These are phyloP conservation scores for Elephantulus edwardii DNA, from an alignment of 2,113 vertebrate species.

Conservation along the genomic window DNA sequence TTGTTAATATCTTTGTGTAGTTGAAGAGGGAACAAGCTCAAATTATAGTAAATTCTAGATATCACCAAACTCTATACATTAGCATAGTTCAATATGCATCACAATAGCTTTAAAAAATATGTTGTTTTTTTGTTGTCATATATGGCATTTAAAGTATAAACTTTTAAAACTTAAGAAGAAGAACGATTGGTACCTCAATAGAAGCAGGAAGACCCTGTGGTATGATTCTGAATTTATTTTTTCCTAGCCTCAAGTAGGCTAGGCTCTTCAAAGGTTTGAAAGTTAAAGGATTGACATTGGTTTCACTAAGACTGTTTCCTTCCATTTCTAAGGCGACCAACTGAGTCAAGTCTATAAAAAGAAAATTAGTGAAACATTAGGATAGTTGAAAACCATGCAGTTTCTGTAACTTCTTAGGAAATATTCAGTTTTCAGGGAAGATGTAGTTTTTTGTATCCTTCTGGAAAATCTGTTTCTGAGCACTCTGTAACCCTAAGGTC, in stretches of 20 bases:
- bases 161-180: constrained; percentile 24
- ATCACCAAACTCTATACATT: not conserved
- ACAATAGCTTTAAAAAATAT: not conserved
- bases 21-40: not conserved
- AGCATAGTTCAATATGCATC: constrained; percentile 1
- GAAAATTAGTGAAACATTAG: constrained; percentile 41
- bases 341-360: constrained; percentile 86
- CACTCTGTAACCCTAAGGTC: not conserved
- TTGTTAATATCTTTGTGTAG: constrained; percentile 15
- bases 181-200: constrained; percentile 89
- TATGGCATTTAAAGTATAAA: constrained; percentile 13
- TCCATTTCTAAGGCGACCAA: constrained; percentile 95
- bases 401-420: not conserved
- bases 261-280: constrained; percentile 89
- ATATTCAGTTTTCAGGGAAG: not conserved
- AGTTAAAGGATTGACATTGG: constrained; percentile 88
- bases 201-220: constrained; percentile 93
- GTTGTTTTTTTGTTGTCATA: not conserved
- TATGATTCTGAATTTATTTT: constrained; percentile 94
- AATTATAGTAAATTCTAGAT: constrained; percentile 6
- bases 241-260: constrained; percentile 91
- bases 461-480: not conserved
- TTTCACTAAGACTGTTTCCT: constrained; percentile 93
- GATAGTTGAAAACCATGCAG: not conserved
- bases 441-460: not conserved